phyloP scores from a whole-genome alignment of 2,888 invertebrate genomes.

The Lasioglossum figueresi region DNA sequence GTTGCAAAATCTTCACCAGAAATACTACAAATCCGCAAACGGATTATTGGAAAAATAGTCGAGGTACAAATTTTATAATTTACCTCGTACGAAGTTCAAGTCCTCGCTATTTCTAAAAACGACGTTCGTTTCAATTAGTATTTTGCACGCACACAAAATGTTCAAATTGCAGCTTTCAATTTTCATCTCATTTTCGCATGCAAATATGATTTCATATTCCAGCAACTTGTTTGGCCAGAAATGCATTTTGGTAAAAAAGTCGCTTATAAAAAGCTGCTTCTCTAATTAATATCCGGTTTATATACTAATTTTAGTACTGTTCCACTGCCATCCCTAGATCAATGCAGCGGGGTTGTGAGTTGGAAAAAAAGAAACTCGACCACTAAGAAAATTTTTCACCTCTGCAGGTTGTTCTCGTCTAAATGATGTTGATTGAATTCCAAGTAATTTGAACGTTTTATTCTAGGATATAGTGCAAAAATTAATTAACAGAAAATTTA shows the following conservation, averaged over 20 bases:
- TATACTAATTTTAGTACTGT: neutral
- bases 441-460: neutral
- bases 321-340: neutral
- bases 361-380: neutral
- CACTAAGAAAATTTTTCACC: neutral
- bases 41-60: neutral
- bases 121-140: neutral
- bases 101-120: neutral
- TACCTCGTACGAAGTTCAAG: neutral
- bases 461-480: neutral
- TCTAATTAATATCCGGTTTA: neutral
- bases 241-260: neutral
- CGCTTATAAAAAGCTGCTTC: neutral
- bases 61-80: neutral
- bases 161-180: neutral
- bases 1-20: neutral
- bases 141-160: neutral
- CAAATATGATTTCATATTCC: neutral
- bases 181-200: neutral
- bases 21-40: neutral
- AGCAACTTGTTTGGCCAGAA: neutral
- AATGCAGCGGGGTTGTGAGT: neutral
- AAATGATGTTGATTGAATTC: neutral
- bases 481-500: neutral
- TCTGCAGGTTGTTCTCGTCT: neutral